phyloP scores from a whole-genome alignment of 2,797 vertebrate genomes.

The Zenarchopterus dispar region DNA sequence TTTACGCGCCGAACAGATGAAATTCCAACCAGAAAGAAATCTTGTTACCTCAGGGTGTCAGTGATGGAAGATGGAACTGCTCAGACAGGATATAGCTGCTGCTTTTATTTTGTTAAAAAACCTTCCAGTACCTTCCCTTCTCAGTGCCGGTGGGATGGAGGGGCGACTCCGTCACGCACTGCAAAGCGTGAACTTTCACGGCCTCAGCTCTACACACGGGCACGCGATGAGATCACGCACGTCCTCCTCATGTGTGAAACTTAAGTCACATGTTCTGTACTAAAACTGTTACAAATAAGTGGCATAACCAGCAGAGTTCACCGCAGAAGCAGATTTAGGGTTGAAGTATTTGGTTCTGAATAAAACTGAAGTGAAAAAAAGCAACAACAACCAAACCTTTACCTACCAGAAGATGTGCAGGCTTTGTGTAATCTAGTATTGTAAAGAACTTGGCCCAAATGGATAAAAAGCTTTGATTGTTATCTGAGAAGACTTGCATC shows the following conservation, averaged over 20 bases:
- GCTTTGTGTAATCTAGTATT: constrained; percentile 36
- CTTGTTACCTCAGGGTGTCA: background rate
- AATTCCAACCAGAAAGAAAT: background rate
- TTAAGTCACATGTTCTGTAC: too few relatives aligned
- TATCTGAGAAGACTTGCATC: constrained; percentile 31
- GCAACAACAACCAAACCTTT: background rate
- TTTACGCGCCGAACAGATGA: background rate
- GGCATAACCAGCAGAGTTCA: background rate
- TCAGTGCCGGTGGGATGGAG: background rate
- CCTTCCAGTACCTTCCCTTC: background rate
- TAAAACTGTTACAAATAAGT: background rate
- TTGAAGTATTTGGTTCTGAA: background rate
- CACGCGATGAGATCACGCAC: too few relatives aligned
- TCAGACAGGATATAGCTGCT: too few relatives aligned
- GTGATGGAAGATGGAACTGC: background rate
- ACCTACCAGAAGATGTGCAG: background rate
- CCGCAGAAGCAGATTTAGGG: background rate
- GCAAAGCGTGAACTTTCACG: too few relatives aligned
- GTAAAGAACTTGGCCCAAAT: constrained; percentile 20
- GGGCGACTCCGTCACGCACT: too few relatives aligned
- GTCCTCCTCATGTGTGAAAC: too few relatives aligned
- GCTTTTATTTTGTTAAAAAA: constrained; percentile 2
- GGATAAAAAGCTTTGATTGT: constrained; percentile 45
- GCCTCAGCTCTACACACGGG: too few relatives aligned
- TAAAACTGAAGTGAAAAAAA: background rate